These are phyloP conservation scores for Bombus breviceps DNA, from an alignment of 1,140 invertebrate genomes.

Conservation along the genomic window DNA sequence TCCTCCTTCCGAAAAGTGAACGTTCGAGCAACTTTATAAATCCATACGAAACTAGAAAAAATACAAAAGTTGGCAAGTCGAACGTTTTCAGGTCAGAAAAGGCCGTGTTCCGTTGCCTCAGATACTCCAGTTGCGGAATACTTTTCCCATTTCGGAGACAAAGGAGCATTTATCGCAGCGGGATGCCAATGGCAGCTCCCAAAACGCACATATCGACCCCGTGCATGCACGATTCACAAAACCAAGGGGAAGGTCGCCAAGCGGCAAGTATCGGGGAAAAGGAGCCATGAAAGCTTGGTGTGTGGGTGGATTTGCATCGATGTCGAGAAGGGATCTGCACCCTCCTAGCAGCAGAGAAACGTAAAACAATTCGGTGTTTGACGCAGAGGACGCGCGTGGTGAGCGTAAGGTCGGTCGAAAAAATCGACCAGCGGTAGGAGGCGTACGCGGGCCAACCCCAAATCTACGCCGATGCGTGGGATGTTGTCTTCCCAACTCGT, in stretches of 20 bases:
- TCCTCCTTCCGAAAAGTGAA: neutral
- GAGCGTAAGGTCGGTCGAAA: constrained; percentile 27
- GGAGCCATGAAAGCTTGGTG: constrained; percentile 27
- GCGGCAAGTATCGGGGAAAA: constrained; percentile 29
- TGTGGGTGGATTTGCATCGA: constrained; percentile 59
- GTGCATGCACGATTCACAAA: constrained; percentile 43
- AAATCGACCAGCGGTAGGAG: constrained; percentile 21
- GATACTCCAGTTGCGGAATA: neutral
- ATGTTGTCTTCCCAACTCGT: constrained; percentile 2
- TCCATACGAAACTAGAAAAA: neutral
- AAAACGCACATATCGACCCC: constrained; percentile 41
- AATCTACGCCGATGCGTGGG: constrained; percentile 5
- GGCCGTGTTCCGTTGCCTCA: neutral
- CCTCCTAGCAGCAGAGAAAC: constrained; percentile 28
- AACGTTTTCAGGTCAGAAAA: too few relatives aligned
- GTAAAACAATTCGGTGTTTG: constrained; percentile 49
- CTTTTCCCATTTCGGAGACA: constrained; percentile 43
- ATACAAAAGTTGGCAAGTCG: neutral
- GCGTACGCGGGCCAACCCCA: neutral
- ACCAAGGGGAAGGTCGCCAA: constrained; percentile 23
- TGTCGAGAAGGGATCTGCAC: constrained; percentile 48
- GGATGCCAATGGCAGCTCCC: neutral
- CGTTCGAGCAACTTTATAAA: neutral
- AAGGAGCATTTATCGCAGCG: constrained; percentile 57
- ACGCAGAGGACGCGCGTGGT: constrained; percentile 3